Conservation (phyloP, 2,888 invertebrate species). For the Podotricha telesiphe region DNA sequence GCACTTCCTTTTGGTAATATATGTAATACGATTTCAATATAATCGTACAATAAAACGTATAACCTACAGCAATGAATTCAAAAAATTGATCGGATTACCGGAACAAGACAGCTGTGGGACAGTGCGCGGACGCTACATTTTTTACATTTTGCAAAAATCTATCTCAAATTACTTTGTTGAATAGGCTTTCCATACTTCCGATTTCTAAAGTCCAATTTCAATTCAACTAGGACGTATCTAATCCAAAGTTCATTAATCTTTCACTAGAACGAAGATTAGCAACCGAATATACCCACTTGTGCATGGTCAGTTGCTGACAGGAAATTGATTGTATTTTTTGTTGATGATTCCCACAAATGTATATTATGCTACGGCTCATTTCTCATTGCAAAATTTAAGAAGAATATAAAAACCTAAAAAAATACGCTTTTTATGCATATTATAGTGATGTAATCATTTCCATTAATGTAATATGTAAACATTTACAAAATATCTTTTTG, state of each 20-base stretch:
- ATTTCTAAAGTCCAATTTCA: slow-evolving; percentile 76
- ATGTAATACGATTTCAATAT: slow-evolving; percentile 32
- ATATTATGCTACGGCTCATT: slow-evolving; percentile 27
- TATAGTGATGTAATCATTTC: background rate
- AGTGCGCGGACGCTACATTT: slow-evolving; percentile 67
- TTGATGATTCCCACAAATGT: slow-evolving; percentile 47
- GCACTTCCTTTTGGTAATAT: slow-evolving; percentile 29
- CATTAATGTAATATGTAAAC: no score
- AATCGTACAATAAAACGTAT: slow-evolving; percentile 46
- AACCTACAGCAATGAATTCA: slow-evolving; percentile 52
- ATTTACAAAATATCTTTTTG: no score
- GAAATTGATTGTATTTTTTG: slow-evolving; percentile 73
- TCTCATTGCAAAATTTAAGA: slow-evolving; percentile 1
- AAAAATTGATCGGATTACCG: slow-evolving; percentile 80
- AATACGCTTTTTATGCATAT: background rate
- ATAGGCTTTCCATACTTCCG: slow-evolving; percentile 74
- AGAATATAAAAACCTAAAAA: background rate
- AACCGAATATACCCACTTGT: slow-evolving; percentile 67
- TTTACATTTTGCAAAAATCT: slow-evolving; percentile 70
- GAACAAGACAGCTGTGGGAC: slow-evolving; percentile 73
- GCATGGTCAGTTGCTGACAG: slow-evolving; percentile 82
- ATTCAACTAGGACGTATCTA: slow-evolving; percentile 79
- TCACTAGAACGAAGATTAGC: slow-evolving; percentile 57
- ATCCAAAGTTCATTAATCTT: slow-evolving; percentile 82
- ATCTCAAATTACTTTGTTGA: slow-evolving; percentile 74